Evolutionary conservation across 2,113 vertebrate species (phyloP).

Genomic region (Crotalus horridus): DNA sequence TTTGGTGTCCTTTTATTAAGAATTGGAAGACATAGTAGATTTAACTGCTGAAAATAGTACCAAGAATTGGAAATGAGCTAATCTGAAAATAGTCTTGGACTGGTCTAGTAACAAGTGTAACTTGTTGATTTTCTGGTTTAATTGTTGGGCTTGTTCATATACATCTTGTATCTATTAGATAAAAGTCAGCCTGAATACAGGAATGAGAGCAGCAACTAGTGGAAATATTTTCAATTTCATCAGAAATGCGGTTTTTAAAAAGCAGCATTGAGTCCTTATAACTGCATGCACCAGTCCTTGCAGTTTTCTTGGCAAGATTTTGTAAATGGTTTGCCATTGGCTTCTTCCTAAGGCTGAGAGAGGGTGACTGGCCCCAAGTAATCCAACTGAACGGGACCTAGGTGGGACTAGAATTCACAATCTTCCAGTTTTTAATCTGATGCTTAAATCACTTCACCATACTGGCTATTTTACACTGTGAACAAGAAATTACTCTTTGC

Average conservation of each 20-base stretch:
- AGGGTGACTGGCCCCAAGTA: neutral
- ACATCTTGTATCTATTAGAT: slow-evolving; percentile 3
- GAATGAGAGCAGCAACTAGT: slow-evolving; percentile 8
- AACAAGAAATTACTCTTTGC: neutral
- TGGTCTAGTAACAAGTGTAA: slow-evolving; percentile 1
- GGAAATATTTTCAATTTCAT: slow-evolving; percentile 15
- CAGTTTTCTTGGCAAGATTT: neutral
- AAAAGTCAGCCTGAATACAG: slow-evolving; percentile 38
- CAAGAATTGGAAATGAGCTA: slow-evolving; percentile 28
- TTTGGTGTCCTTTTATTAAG: slow-evolving; percentile 7
- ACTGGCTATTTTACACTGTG: neutral
- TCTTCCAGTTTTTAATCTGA: neutral
- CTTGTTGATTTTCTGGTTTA: neutral
- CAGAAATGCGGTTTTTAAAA: neutral
- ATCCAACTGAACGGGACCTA: neutral
- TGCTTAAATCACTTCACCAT: neutral
- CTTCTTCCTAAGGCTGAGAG: neutral
- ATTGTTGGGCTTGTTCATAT: slow-evolving; percentile 7
- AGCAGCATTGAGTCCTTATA: neutral
- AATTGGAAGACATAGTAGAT: neutral
- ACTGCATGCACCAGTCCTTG: neutral
- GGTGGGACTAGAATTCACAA: neutral
- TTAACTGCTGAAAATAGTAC: slow-evolving; percentile 32
- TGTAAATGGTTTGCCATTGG: neutral
- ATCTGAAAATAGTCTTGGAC: slow-evolving; percentile 28